These are phyloP conservation scores for Etia nguti DNA, from an alignment of 2,113 vertebrate species.

Conservation along the genomic window DNA sequence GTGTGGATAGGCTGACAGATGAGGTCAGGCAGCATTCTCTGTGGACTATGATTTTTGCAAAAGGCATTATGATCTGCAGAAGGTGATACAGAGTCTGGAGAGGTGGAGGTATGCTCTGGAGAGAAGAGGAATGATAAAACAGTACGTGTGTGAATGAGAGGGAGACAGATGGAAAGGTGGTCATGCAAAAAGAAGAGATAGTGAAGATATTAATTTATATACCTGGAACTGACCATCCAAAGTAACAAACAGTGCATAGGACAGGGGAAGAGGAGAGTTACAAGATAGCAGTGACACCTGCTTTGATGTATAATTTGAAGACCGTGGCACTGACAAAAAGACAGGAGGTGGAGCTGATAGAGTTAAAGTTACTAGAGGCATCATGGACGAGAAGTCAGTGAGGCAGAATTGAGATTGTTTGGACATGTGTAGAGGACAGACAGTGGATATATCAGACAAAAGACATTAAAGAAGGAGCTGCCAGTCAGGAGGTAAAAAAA, in stretches of 20 bases:
- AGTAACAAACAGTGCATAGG: neutral
- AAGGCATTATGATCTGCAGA: neutral
- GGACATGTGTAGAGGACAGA: no score
- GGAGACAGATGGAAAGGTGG: neutral
- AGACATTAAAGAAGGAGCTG: neutral
- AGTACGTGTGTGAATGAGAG: neutral
- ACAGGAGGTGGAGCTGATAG: neutral
- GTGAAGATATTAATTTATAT: neutral
- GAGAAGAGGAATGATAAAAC: neutral
- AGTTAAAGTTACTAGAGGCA: neutral
- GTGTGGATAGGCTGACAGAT: neutral
- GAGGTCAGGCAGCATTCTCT: neutral
- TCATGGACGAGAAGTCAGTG: neutral
- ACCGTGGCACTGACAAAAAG: neutral
- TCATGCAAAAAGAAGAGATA: neutral
- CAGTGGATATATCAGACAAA: no score
- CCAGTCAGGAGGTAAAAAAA: neutral
- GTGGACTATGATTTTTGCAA: neutral
- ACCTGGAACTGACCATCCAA: neutral
- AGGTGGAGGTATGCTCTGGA: neutral
- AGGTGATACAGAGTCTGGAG: neutral
- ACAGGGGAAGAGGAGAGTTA: neutral
- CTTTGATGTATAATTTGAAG: neutral
- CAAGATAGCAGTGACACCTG: neutral
- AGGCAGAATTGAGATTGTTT: neutral